Conservation (phyloP, 2,888 invertebrate species). For the Metellina segmentata region DNA sequence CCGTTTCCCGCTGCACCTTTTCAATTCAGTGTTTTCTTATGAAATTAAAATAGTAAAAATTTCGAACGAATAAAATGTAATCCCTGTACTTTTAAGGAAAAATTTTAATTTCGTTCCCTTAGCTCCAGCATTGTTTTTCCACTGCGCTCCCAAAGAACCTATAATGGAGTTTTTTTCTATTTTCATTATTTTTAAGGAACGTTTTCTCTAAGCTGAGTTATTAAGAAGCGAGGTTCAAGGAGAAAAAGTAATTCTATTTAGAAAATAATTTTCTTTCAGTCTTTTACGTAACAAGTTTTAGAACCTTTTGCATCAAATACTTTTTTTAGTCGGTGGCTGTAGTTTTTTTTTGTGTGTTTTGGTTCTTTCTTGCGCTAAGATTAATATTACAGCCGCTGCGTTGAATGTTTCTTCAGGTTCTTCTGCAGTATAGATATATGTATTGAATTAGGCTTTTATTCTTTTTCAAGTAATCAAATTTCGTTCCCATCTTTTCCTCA, state of each 20-base stretch:
- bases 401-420: conserved; percentile 22
- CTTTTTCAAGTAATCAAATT: conserved; percentile 30
- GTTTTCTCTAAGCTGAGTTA: conserved; percentile 51
- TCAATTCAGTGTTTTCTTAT: background rate
- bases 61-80: conserved; percentile 30
- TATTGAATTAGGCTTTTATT: conserved; percentile 10
- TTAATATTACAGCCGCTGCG: conserved; percentile 28
- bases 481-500: conserved; percentile 11
- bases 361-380: background rate
- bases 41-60: conserved; percentile 1
- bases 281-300: conserved; percentile 55
- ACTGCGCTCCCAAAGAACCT: conserved; percentile 12
- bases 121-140: background rate
- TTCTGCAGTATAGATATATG: background rate
- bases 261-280: conserved; percentile 49
- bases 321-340: conserved; percentile 1
- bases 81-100: conserved; percentile 15
- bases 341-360: background rate
- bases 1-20: background rate
- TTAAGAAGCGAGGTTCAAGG: conserved; percentile 37
- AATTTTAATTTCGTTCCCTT: conserved; percentile 22
- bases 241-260: conserved; percentile 43
- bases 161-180: conserved; percentile 39
- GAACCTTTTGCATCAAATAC: conserved; percentile 30
- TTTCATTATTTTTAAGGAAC: conserved; percentile 29